Conservation (phyloP, 2,888 invertebrate species). For the Oscheius sp. region DNA sequence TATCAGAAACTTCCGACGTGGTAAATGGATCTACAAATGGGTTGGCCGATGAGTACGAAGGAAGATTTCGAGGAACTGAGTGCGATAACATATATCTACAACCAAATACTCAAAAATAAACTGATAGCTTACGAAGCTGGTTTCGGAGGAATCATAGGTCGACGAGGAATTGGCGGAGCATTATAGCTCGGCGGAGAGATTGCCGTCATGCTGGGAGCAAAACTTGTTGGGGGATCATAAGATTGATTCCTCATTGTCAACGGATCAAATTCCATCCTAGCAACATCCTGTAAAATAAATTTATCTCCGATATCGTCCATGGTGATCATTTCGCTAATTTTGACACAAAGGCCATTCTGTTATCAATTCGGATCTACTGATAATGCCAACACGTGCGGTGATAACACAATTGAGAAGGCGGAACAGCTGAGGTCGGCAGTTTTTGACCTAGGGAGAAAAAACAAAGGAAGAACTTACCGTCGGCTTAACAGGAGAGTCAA, state of each 20-base stretch:
- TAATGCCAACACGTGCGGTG: neutral
- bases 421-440: no score
- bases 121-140: no score
- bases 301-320: neutral
- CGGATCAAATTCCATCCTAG: slow-evolving; percentile 4
- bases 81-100: no score
- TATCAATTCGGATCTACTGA: neutral
- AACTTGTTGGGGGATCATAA: neutral
- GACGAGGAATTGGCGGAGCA: neutral
- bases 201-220: neutral
- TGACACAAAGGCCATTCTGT: no score
- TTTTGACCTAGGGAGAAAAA: neutral
- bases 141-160: no score
- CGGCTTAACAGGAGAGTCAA: slow-evolving; percentile 14
- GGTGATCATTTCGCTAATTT: neutral
- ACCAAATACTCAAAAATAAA: no score
- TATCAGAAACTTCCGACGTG: neutral
- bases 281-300: slow-evolving; percentile 3
- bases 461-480: neutral
- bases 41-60: no score
- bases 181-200: neutral
- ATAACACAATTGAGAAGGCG: no score
- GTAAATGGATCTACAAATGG: no score
- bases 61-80: no score
- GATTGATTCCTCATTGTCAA: neutral